Base-by-base conservation (phyloP, 1,140 invertebrate genomes). In the Xylocopa sonorina region DNA sequence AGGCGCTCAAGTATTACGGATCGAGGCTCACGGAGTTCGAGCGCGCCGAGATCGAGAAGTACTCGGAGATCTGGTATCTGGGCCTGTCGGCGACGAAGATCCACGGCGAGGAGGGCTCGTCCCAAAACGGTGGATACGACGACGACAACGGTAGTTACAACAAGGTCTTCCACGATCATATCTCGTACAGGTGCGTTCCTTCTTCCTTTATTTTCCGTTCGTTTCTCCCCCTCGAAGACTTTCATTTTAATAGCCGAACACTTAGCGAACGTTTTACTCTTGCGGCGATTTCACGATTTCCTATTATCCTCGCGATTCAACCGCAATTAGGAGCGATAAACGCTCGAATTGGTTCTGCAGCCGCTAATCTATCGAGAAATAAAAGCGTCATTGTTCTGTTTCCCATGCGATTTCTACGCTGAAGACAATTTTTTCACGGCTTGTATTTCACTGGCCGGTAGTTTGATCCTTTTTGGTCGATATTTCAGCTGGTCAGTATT, bases 141-240 rank as follows among this genome's bases (percentile, higher is more conserved):
- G 97, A 98, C 90, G 97, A 98, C 77, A 97, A 97, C 90, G 97
- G 97, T 88, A 98, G 96, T 91, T 98, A 98, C 90, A 97, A 97
- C 91, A 98, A 98, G 95, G 96, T 98, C 91, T 95, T 97, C 80
- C 97, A 98, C 92, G 98, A 99, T 94, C 98, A 99, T 92, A 96
- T 99, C 91, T 96, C 96, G 51, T 99, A 98, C 93, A 95, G 92
- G 92, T 92, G 77, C 10, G 63, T 46, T n/a, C 53, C 38, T 12
- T 53, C 10, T 32, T 27, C 24, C 34, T 34, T 41, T 51, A n/a
- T 10, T 18, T 41, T 60, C 0, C 14, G 9, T 6, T 46, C 27
- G 14, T 14, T 24, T 10, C 62, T 32, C 32, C 60, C 9, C 24
- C 24, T 10, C 16, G 10, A 12, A 10, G 32, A 75, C 43, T 78